Base-by-base conservation (phyloP, 2,113 vertebrate species). In the Silurus glanis region DNA sequence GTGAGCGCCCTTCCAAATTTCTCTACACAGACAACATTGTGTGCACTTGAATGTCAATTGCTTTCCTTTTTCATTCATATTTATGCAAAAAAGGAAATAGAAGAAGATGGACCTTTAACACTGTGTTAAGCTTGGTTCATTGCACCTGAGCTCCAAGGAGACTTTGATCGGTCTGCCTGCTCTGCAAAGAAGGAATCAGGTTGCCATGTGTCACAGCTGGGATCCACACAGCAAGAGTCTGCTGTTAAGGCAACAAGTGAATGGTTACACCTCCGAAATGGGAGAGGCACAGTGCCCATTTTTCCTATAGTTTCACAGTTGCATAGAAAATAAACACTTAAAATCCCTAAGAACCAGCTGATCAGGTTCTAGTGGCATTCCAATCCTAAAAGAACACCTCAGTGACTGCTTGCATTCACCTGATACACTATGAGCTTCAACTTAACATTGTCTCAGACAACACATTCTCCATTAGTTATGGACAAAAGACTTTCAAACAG, bases 81-180 rank as follows among this genome's bases (percentile, higher is more conserved):
- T 75, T 84, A 86, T 28, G 71, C 23, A 82, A 47, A 69, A 91
- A 74, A 37, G 37, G 37, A 37, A 37, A 37, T 37, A 37, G 47
- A 84, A 74, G 61, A 89, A 86, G 75, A 19, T 53, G 66, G 87
- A 89, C 76, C 83, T 87, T 87, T 86, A 19, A 89, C 85, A 45
- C 82, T 14, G 37, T 83, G 64, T 69, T 67, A 87, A 55, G 61
- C 16, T 69, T 25, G 14, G 25, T 21, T 72, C n/a, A 61, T 14
- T 84, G 72, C 58, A 91, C 90, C 86, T 87, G 85, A 90, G 82
- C 71, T 84, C 25, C 16, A 21, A 59, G 37, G 62, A 84, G 86
- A 84, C 88, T 92, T 90, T 90, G 87, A 91, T 83, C 83, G 72
- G 13, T 86, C 9, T 17, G 62, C 85, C 90, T 89, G 28, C 74